Conservation (phyloP, 1,140 invertebrate genomes). For the Macrocentrus cingulum region DNA sequence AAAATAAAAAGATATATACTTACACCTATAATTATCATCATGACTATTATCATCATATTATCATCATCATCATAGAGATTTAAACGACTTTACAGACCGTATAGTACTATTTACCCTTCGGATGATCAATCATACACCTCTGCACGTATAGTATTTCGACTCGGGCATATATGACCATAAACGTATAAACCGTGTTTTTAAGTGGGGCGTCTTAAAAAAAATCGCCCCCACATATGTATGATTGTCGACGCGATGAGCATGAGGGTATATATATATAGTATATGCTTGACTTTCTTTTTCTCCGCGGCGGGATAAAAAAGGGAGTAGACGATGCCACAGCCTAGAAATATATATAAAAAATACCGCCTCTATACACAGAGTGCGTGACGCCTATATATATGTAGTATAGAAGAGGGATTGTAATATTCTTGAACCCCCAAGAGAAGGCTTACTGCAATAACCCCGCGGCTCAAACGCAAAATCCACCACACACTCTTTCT, state of each 20-base stretch:
- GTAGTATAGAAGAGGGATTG: too few species aligned
- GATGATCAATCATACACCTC: too few species aligned
- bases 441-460: conserved; percentile 60
- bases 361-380: conserved; percentile 9
- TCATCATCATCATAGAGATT: too few species aligned
- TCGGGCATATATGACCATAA: conserved; percentile 51
- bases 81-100: too few species aligned
- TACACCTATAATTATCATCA: too few species aligned
- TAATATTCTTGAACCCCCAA: conserved; percentile 59
- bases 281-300: conserved; percentile 15
- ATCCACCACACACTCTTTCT: conserved; percentile 31
- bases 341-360: conserved; percentile 22
- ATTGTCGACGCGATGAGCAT: conserved; percentile 33
- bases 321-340: conserved; percentile 25
- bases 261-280: conserved; percentile 16
- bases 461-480: conserved; percentile 53
- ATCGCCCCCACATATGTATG: conserved; percentile 52
- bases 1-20: too few species aligned
- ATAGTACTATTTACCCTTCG: too few species aligned
- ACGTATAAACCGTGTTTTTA: conserved; percentile 59
- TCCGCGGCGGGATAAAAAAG: conserved; percentile 27
- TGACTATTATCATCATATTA: too few species aligned
- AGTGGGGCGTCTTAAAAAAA: conserved; percentile 56
- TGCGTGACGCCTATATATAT: too few species aligned
- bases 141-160: conserved; percentile 39